Percentiles rank a stretch among this genome's conserved stretches.
Conservation (phyloP, 2,797 vertebrate species). For the Morus bassanus region DNA sequence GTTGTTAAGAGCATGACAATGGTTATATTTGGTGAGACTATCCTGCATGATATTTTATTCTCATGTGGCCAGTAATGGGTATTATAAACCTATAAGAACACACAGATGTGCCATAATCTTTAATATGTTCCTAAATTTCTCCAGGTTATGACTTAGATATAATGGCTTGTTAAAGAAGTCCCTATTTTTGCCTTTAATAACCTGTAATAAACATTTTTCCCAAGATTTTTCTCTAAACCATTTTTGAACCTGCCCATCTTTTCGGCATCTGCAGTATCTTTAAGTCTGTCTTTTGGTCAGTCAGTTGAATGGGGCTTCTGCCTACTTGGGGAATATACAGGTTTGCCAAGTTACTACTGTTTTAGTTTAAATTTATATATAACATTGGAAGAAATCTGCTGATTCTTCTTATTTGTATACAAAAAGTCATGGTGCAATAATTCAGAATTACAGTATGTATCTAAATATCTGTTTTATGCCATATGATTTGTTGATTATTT, state of each 20-base stretch:
- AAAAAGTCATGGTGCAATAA: neutral
- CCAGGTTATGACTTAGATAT: neutral
- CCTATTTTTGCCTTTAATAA: neutral
- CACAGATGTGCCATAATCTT: neutral
- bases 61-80: neutral
- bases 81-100: neutral
- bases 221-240: neutral
- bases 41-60: neutral
- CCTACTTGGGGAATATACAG: accelerated
- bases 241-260: neutral
- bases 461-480: neutral
- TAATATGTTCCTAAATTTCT: neutral
- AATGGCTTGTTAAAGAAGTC: neutral
- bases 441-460: conserved; percentile 5
- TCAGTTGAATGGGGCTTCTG: neutral
- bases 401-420: neutral
- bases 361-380: neutral
- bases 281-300: neutral
- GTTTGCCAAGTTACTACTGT: neutral
- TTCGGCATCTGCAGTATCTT: neutral
- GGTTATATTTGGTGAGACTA: neutral
- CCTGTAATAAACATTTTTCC: neutral
- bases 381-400: neutral
- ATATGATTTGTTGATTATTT: conserved; percentile 22
- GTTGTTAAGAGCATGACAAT: neutral